Base-by-base conservation (phyloP, 2,888 invertebrate genomes). In the Apodemia zela region DNA sequence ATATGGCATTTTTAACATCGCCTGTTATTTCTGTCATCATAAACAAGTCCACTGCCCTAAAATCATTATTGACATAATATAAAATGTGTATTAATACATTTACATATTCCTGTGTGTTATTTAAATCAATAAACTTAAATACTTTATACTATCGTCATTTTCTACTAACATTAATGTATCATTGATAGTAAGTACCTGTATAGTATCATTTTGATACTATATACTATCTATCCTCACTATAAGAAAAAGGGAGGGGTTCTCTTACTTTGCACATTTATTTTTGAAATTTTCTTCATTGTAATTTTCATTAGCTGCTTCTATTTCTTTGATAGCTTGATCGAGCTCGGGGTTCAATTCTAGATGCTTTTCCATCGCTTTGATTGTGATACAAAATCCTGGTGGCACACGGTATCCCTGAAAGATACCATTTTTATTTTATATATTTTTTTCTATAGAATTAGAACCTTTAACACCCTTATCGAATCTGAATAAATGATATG, bases 341-440 rank as follows among this genome's bases (percentile, higher is more conserved):
- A 95, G 69, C 29, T 84, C 75, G 1, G 84, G 73, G 72, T 93
- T 88, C 2, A 75, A 67, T 67, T 92, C 78, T 0, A 96, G 69
- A 71, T 95, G 95, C 42, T 82, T 79, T 57, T 93, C 88, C 68
- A 95, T 92, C 0, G 95, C 95, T 61, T 85, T 80, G 0, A 92
- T 88, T 0, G 96, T 95, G 15, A 97, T 73, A 71, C 96, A 94
- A 74, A 96, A 95, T 8, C 96, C 96, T 60, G 92, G 89, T 0
- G 96, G 96, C 0, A 96, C 94, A 61, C 76, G 75, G 72, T 94
- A 94, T 84, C 83, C 86, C 89, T 90, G 68, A 72, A 68, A 38
- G 54, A 17, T 2, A 62, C 18, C 33, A 1, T 10, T 33, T 33
- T 33, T 10, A 33, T 33, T 33, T 8, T 33, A 8, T 1, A 33